These are phyloP conservation scores for Blastobasis lacticolella DNA, from an alignment of 2,888 invertebrate genomes.

Conservation along the genomic window DNA sequence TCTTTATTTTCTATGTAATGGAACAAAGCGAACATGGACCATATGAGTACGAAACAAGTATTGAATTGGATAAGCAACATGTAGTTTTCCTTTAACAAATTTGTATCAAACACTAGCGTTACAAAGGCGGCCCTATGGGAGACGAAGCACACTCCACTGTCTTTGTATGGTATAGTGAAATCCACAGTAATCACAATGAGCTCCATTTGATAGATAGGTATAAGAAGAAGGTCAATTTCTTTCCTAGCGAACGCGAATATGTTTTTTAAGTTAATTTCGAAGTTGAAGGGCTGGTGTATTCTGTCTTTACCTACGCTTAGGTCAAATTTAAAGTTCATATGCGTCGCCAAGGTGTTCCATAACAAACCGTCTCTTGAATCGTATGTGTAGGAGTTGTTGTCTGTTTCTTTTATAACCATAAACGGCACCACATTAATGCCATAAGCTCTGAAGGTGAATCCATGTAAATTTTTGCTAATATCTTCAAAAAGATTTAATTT, in stretches of 20 bases:
- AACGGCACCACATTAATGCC: constrained; percentile 40
- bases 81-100: constrained; percentile 29
- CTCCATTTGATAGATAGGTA: constrained; percentile 56
- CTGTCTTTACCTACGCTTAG: constrained; percentile 21
- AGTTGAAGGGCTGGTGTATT: constrained; percentile 40
- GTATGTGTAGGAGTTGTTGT: constrained; percentile 34
- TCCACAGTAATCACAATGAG: constrained; percentile 47
- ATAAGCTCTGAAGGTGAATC: constrained; percentile 36
- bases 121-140: constrained; percentile 51
- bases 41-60: constrained; percentile 42
- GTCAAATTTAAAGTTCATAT: constrained; percentile 54
- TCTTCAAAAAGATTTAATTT: constrained; percentile 36
- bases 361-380: constrained; percentile 45
- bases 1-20: constrained; percentile 29
- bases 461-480: constrained; percentile 43
- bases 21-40: constrained; percentile 46
- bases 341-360: constrained; percentile 44
- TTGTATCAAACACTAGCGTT: constrained; percentile 43
- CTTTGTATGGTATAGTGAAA: constrained; percentile 41
- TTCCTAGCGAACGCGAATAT: constrained; percentile 43
- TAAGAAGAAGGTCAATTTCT: constrained; percentile 45
- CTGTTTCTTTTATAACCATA: constrained; percentile 25
- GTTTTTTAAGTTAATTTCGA: constrained; percentile 38
- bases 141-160: constrained; percentile 56
- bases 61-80: constrained; percentile 25